These are phyloP conservation scores for Psettodes erumei DNA, from an alignment of 2,113 vertebrate species.

Conservation along the genomic window DNA sequence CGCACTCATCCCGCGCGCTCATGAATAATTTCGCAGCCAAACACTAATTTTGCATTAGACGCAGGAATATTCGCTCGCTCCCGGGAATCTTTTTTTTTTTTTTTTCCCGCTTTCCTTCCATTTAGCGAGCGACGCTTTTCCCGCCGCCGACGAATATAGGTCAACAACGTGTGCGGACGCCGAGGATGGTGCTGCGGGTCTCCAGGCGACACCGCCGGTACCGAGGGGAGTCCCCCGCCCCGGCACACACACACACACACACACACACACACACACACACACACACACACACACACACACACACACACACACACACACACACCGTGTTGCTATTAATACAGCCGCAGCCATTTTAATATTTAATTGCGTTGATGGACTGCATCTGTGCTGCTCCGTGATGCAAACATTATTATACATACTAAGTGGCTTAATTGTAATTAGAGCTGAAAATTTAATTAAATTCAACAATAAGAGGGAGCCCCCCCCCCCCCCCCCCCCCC, in stretches of 20 bases:
- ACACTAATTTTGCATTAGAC: slow-evolving; percentile 88
- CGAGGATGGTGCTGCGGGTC: slow-evolving; percentile 71
- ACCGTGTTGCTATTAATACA: slow-evolving; percentile 85
- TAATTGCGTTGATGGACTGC: slow-evolving; percentile 88
- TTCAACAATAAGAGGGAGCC: slow-evolving; percentile 83
- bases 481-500: slow-evolving; percentile 45
- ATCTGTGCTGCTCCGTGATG: slow-evolving; percentile 89
- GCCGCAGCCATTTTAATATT: slow-evolving; percentile 87
- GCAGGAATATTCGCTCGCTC: slow-evolving; percentile 85
- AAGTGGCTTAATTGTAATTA: slow-evolving; percentile 90
- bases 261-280: slow-evolving; percentile 36
- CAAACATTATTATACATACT: slow-evolving; percentile 88
- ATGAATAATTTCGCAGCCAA: slow-evolving; percentile 85
- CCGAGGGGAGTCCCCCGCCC: slow-evolving; percentile 71
- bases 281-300: slow-evolving; percentile 43
- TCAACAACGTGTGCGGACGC: slow-evolving; percentile 80
- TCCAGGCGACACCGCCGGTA: slow-evolving; percentile 70
- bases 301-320: slow-evolving; percentile 51
- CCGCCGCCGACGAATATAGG: slow-evolving; percentile 81
- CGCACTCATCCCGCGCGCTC: slow-evolving; percentile 74
- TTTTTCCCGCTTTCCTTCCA: slow-evolving; percentile 49
- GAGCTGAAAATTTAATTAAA: slow-evolving; percentile 88
- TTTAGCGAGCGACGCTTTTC: slow-evolving; percentile 79
- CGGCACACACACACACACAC: slow-evolving; percentile 12
- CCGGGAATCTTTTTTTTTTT: slow-evolving; percentile 68